Base-by-base conservation (phyloP, 2,113 vertebrate genomes). In the Python bivittatus region DNA sequence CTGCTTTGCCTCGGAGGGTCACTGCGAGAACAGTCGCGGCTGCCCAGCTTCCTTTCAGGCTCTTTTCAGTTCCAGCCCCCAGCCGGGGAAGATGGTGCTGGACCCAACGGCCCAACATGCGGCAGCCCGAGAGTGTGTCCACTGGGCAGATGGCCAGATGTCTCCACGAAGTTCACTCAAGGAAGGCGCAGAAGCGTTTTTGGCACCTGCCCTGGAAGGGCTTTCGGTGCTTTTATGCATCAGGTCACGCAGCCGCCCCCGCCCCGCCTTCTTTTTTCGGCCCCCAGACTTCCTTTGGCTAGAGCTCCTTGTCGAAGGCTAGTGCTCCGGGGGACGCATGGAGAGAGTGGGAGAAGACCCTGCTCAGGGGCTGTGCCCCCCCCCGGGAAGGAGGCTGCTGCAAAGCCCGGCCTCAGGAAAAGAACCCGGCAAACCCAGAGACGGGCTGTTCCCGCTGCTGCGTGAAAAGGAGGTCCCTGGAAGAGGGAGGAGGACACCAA, bases 61-160 rank as follows among this genome's bases (percentile, higher is more conserved):
- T 20, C 15, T 57, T 57, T 54, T 12, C 54, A 54, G 15, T 54
- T 54, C 54, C 54, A 54, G 54, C 12, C 12, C 54, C 72, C 15
- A n/a, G n/a, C n/a, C n/a, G 2, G 68, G 33, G 10, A 6, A 72
- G n/a, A 72, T 6, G 4, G 29, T n/a, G 27, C 68, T 72, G 61
- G 61, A 29, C 0, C 0, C 12, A 10, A 33, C 12, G 0, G 23
- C 5, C 11, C 6, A n/a, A 2, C 27, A 1, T 6, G 17, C 12
- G 52, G 4, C 48, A 1, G 27, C 27, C 12, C 1, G 61, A 13
- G 27, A 64, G 27, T 64, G 0, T 8, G 9, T 29, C 60, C 10
- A 10, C 61, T n/a, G 27, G 64, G 56, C 83, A 25, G 33, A 2
- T 25, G 42, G 87, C 33, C 84, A 85, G 10, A 1, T 0, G 44